phyloP scores from a whole-genome alignment of 2,888 invertebrate genomes.

The Drosophila tripunctata region DNA sequence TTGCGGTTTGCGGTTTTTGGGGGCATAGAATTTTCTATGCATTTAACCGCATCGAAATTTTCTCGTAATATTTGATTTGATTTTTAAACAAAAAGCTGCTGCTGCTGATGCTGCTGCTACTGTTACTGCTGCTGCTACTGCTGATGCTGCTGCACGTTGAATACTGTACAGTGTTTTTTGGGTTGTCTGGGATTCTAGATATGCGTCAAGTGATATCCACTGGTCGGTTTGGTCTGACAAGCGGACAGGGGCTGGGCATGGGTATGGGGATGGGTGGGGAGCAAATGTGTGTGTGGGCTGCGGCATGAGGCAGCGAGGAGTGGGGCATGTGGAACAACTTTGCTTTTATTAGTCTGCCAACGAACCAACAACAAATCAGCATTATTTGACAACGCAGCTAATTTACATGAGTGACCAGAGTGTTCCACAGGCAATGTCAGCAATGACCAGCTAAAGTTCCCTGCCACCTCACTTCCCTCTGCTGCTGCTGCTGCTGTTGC shows the following conservation, averaged over 20 bases:
- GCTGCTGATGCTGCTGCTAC: conserved; percentile 22
- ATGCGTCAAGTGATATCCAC: conserved; percentile 50
- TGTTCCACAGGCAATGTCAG: conserved; percentile 46
- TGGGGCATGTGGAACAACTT: conserved; percentile 18
- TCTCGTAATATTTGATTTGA: conserved; percentile 80
- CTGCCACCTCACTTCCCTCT: not conserved
- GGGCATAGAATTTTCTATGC: conserved; percentile 73
- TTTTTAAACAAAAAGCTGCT: conserved; percentile 69
- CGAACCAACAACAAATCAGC: conserved; percentile 77
- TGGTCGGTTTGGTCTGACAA: conserved; percentile 43
- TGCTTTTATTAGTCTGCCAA: conserved; percentile 76
- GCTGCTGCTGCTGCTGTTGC: conserved; percentile 2
- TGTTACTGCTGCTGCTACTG: conserved; percentile 30
- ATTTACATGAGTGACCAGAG: conserved; percentile 71
- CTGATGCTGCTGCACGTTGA: conserved; percentile 26
- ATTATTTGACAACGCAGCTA: conserved; percentile 79
- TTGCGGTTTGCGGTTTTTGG: conserved; percentile 54
- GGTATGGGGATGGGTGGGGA: not conserved
- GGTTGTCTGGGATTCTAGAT: conserved; percentile 26
- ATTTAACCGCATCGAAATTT: conserved; percentile 78
- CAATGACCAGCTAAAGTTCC: conserved; percentile 25
- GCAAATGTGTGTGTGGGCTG: not conserved
- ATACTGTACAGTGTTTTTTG: conserved; percentile 3
- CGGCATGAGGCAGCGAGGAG: not conserved
- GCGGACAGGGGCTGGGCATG: not conserved